Base-by-base conservation (phyloP, 30 jellyfish, hydroid and myxozoan species). In the Turritopsis dohrnii region DNA sequence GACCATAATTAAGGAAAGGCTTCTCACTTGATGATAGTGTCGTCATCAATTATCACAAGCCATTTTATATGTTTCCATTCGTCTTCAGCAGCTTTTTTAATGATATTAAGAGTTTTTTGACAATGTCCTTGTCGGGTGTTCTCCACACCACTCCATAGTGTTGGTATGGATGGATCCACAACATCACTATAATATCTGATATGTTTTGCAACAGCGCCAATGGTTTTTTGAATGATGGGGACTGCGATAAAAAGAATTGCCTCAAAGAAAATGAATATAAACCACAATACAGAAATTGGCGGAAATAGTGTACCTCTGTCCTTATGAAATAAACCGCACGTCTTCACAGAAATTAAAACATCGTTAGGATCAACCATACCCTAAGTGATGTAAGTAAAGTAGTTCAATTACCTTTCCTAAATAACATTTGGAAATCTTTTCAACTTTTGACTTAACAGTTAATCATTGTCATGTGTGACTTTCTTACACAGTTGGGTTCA, bases 41-140 rank as follows among this genome's bases (percentile, higher is more conserved):
- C 99, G 71, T 94, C 99, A 71, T 94, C 99, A 27, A 94, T 89
- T 18, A 94, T 69, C n/a, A 94, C 97, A 23, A 94, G 86, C 99
- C 99, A 94, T 1, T 88, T 86, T 73, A 83, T 82, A 30, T 75
- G 53, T 75, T 77, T 74, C 66, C 60, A 66, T 21, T 82, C 75
- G 30, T 65, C 75, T 29, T 83, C 79, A 1, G 87, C 73, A n/a
- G 87, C 82, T 21, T 54, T 83, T 53, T 71, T 80, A 1, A 94
- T 71, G 28, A 94, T 94, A 41, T 88, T 88, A 76, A 74, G 79
- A 52, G 84, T 69, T 84, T 94, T 94, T 41, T 95, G 89, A 81
- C 99, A 94, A 69, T 94, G 99, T 1, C 99, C 99, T 52, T 74
- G 76, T 66, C 88, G 96, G 0, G 99, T 94, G 75, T 94, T 94